A percentile compares a stretch with the other conserved stretches of the same genome.
phyloP scores from a whole-genome alignment of 2,113 vertebrate species.

The Bombycilla garrulus region DNA sequence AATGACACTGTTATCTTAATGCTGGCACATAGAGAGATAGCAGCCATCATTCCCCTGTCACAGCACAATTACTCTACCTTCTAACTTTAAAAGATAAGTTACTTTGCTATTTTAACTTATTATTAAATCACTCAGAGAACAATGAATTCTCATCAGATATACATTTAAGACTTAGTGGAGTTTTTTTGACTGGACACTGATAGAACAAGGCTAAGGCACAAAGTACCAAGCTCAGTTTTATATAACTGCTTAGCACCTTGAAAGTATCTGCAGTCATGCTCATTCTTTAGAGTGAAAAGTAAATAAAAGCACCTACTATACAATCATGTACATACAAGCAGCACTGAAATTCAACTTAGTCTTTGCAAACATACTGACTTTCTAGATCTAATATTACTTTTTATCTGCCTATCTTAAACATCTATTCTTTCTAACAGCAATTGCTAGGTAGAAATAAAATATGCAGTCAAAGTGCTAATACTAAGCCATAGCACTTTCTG shows the following conservation, averaged over 20 bases:
- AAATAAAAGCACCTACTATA: background rate
- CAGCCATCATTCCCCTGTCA: constrained; percentile 48
- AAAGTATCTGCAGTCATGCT: background rate
- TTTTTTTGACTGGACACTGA: background rate
- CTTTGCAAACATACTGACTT: background rate
- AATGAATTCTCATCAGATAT: background rate
- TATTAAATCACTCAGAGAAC: background rate
- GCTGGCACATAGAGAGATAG: constrained; percentile 73
- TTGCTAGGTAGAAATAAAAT: constrained; percentile 18
- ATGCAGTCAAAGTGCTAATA: background rate
- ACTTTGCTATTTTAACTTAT: constrained; percentile 21
- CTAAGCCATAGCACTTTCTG: constrained; percentile 7
- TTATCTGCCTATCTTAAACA: background rate
- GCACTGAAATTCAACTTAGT: background rate
- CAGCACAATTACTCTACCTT: constrained; percentile 41
- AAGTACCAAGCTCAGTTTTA: background rate
- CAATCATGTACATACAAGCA: background rate
- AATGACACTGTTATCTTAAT: constrained; percentile 80
- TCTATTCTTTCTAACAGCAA: background rate
- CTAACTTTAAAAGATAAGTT: constrained; percentile 43
- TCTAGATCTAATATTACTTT: constrained; percentile 17
- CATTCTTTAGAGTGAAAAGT: background rate
- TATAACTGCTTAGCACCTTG: background rate
- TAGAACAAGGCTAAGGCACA: background rate
- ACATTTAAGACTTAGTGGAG: background rate